Conservation (phyloP, 1,140 invertebrate genomes). For the Cydia pomonella region DNA sequence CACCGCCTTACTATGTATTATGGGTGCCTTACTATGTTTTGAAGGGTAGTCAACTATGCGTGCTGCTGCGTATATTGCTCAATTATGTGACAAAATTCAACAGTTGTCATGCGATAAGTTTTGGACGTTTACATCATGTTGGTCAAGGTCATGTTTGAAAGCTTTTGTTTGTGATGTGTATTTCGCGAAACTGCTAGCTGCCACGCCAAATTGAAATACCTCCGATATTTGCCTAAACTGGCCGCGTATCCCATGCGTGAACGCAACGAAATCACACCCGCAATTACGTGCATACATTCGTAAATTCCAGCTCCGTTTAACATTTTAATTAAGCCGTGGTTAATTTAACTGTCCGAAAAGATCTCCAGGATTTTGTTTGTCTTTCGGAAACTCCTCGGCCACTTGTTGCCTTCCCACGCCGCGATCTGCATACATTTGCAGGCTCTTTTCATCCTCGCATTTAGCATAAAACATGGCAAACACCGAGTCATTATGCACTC, state of each 20-base stretch:
- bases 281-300: conserved; percentile 33
- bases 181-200: not conserved
- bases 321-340: conserved; percentile 64
- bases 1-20: too few relatives aligned
- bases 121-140: not conserved
- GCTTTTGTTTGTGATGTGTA: not conserved
- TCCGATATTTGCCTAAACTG: conserved; percentile 7
- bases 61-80: too few relatives aligned
- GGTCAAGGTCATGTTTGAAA: not conserved
- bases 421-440: conserved; percentile 76
- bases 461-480: conserved; percentile 77
- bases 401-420: conserved; percentile 78
- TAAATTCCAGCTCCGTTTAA: conserved; percentile 41
- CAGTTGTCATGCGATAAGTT: too few relatives aligned
- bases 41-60: too few relatives aligned
- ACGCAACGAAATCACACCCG: conserved; percentile 24
- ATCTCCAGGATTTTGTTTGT: conserved; percentile 50
- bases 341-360: conserved; percentile 61
- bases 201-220: not conserved
- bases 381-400: conserved; percentile 61
- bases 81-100: too few relatives aligned
- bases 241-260: not conserved
- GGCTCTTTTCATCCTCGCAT: conserved; percentile 69
- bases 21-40: too few relatives aligned
- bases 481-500: conserved; percentile 74